Evolutionary conservation across 2,888 invertebrate genomes (phyloP).

Genomic region (Galeopsomyia nigrocyanea): DNA sequence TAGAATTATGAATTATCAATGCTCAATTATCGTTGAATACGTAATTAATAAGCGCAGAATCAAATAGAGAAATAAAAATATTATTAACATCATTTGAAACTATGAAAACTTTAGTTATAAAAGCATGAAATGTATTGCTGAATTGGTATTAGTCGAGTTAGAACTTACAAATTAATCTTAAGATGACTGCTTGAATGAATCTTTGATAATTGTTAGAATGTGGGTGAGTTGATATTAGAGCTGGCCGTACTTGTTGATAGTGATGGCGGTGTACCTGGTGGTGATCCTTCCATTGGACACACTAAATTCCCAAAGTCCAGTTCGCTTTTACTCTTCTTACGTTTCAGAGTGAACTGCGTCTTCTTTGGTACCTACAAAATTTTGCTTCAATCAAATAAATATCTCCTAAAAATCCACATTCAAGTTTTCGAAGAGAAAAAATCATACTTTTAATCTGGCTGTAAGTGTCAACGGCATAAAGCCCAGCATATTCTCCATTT

Average conservation of each 20-base stretch:
- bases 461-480: constrained; percentile 90
- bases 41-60: no score
- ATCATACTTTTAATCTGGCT: constrained; percentile 86
- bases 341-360: constrained; percentile 87
- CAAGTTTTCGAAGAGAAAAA: constrained; percentile 6
- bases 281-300: constrained; percentile 80
- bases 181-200: constrained; percentile 53
- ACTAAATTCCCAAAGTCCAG: constrained; percentile 88
- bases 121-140: background rate
- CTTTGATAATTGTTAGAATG: constrained; percentile 61
- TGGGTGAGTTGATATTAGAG: constrained; percentile 67
- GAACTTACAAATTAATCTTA: constrained; percentile 55
- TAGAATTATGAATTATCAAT: no score
- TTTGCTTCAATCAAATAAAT: constrained; percentile 26
- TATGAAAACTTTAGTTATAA: no score
- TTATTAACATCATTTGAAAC: no score
- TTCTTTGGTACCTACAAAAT: constrained; percentile 81
- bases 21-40: no score
- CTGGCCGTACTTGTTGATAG: constrained; percentile 64
- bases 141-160: constrained; percentile 62
- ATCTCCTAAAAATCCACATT: constrained; percentile 16
- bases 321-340: constrained; percentile 87
- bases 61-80: no score
- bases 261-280: constrained; percentile 67
- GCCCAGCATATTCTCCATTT: constrained; percentile 86